phyloP scores from a whole-genome alignment of 1,140 invertebrate species.

The Euwallacea similis region DNA sequence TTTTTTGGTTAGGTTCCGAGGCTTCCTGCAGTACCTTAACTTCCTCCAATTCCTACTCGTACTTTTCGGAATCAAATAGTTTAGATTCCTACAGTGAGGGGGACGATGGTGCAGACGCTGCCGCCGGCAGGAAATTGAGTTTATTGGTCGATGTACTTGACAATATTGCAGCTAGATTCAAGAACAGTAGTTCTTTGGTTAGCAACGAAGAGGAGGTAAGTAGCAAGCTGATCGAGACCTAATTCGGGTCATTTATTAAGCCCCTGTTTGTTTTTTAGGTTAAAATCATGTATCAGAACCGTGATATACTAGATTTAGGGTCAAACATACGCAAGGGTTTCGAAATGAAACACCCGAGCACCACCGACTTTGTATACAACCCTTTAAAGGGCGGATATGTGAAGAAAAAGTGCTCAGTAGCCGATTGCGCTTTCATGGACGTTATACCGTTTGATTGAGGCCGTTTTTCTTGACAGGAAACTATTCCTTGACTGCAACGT shows the following conservation, averaged over 20 bases:
- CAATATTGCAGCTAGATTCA: constrained; percentile 1
- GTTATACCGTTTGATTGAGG: too few relatives aligned
- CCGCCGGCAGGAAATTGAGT: background rate
- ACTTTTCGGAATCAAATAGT: constrained; percentile 10
- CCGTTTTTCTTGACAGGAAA: too few relatives aligned
- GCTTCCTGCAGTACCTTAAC: background rate
- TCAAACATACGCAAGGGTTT: constrained; percentile 2
- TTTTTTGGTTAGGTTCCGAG: constrained; percentile 14
- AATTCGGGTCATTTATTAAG: background rate
- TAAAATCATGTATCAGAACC: constrained; percentile 9
- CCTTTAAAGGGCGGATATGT: too few relatives aligned
- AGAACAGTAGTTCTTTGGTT: background rate
- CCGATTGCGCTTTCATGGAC: too few relatives aligned
- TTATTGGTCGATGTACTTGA: constrained; percentile 9
- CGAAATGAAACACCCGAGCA: background rate
- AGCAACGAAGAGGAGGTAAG: constrained; percentile 13
- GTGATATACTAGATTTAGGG: constrained; percentile 18
- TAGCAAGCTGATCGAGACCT: background rate
- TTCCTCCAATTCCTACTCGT: constrained; percentile 10
- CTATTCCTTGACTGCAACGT: too few relatives aligned
- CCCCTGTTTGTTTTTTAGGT: constrained; percentile 5
- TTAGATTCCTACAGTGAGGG: background rate
- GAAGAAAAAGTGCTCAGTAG: too few relatives aligned
- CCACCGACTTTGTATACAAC: too few relatives aligned
- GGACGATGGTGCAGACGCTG: background rate